Base-by-base conservation (phyloP, 2,113 vertebrate genomes). In the Petrocephalus zakoni region DNA sequence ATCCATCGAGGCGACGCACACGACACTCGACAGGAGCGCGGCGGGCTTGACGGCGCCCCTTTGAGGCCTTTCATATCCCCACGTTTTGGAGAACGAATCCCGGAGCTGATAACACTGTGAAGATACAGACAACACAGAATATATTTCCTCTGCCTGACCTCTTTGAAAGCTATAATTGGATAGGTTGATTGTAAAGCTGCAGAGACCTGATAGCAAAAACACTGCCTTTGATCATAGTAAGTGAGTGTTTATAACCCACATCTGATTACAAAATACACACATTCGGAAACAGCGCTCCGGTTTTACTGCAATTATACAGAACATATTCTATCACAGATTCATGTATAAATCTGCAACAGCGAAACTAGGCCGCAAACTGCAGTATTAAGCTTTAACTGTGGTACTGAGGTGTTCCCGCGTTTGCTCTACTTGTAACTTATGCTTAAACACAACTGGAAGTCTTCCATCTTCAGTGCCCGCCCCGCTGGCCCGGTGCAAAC, bases 161-260 rank as follows among this genome's bases (percentile, higher is more conserved):
- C 91, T 94, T 94, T 94, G 93, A 94, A 94, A 92, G 87, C 89
- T 58, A 78, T 92, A 91, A 94, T 91, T 90, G 87, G 89, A 90
- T 89, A 83, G 52, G 21, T 89, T 92, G 91, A 91, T 91, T 91
- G 88, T 89, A 58, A 85, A 88, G 88, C 87, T 90, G 91, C 87
- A 56, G 88, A 46, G 88, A 34, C 89, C 88, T 84, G 90, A 91
- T 90, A 89, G 90, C 87, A 92, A 88, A 92, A 91, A 91, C 85
- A 84, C 91, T 86, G 83, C 87, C 93, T 94, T 94, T 94, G 93
- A 94, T 95, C 87, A 68, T 29, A 88, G 90, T 91, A 90, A 91
- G 91, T 90, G 92, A 91, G 92, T 88, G 84, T 92, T 94, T 94
- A 91, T 93, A 93, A 92, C 90, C 88, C 42, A 29, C 86, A 85